Evolutionary conservation across 2,888 invertebrate genomes (phyloP), one percentile per base, ranked within the genome.

Genomic region (Baccha elongata): DNA sequence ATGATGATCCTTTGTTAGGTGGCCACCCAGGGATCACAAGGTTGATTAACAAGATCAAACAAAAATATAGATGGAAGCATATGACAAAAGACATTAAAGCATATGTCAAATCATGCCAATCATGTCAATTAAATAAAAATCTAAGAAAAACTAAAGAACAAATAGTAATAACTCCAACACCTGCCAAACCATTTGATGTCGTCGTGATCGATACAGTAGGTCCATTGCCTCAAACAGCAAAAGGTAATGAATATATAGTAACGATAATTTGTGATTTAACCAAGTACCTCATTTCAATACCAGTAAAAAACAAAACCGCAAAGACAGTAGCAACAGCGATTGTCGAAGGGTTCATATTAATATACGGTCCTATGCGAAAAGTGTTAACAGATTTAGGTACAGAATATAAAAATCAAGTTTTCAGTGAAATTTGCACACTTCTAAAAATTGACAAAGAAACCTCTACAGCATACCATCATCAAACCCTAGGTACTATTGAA

Each of bases 191-290:
- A 13, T 74, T 64, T 48, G 46, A 73, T 55, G 17, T 58, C 21
- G 68, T 35, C n/a, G n/a, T n/a, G n/a, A n/a, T n/a, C n/a, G n/a
- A n/a, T n/a, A n/a, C n/a, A n/a, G n/a, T n/a, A n/a, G 75, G 75
- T 50, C 53, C 52, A 29, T 42, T 78, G 37, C 13, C 42, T 55
- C 69, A 32, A 65, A 32, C 76, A 23, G n/a, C 37, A 32, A 26
- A 58, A 46, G 69, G 55, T 13, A 69, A 78, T 23, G 32, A 44
- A 17, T 78, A 78, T 15, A 53, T 62, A 15, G 42, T 71, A 15
- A 78, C 65, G 15, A 7, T 65, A 68, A n/a, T n/a, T n/a, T n/a
- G n/a, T n/a, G n/a, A n/a, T n/a, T n/a, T n/a, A n/a, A n/a, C n/a
- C n/a, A n/a, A 75, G 58, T 53, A 68, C n/a, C 15, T 75, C 7